Base-by-base conservation (phyloP, 2,888 invertebrate species). In the Creontiades dilutus region DNA sequence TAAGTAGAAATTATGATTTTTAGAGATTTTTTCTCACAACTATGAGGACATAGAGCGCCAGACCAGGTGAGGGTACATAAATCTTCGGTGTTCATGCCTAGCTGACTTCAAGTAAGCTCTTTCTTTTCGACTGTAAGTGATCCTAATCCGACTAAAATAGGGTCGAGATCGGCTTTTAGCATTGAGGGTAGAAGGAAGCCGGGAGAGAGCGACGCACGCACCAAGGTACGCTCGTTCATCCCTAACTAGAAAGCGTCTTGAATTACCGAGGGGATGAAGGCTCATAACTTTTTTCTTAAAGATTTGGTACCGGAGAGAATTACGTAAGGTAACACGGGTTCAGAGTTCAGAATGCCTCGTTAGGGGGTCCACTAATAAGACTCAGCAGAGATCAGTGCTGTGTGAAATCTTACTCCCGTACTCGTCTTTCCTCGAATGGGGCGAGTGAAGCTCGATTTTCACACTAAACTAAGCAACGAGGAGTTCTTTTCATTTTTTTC, bases 341-440 rank as follows among this genome's bases (percentile, higher is more conserved):
- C 82, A 82, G 48, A 82, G 82, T 37, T 82, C 47, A 48, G 48
- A 48, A 82, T 82, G 23, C 46, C 82, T 82, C 82, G 82, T 82
- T 82, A 82, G 82, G 82, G 52, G 82, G 82, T 82, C 82, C 82
- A 16, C 52, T 28, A 28, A 48, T 82, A 23, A 82, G 48, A 16
- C n/a, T 46, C n/a, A 16, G 48, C 37, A 82, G 23, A 16, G 82
- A 82, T 82, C 82, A 82, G 52, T 46, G 19, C 82, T 47, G 48
- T 82, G 82, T 82, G 82, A 82, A 82, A 82, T 82, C 82, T 82
- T 48, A 82, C 82, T 82, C 52, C 47, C 48, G 52, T 13, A 47
- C 48, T 47, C 52, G 19, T 52, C 47, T 52, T 48, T 52, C 27
- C 48, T 19, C 48, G 37, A 16, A 16, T 47, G 16, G 52, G 19